Percentiles rank a stretch among this genome's conserved stretches.
Evolutionary conservation across 2,888 invertebrate species (phyloP).

Genomic region (Synergus laeviventris): DNA sequence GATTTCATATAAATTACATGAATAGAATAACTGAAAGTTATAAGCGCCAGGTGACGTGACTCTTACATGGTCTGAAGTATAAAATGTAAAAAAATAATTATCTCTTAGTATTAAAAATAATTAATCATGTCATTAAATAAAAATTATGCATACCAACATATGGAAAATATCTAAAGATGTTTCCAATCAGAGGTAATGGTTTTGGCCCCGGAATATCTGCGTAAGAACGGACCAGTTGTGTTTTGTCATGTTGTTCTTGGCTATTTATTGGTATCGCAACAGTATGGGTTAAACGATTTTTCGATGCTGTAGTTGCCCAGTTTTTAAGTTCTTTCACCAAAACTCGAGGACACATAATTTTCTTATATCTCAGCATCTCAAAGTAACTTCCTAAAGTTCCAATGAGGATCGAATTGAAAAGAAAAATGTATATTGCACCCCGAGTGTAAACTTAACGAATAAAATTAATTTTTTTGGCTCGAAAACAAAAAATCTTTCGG

Average conservation of each 20-base stretch:
- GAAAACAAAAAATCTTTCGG: no score
- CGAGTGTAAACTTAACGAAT: no score
- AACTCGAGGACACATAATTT: not conserved
- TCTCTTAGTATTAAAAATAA: not conserved
- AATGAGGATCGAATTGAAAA: no score
- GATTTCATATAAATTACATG: no score
- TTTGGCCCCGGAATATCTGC: constrained; percentile 77
- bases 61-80: no score
- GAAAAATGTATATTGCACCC: no score
- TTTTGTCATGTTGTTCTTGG: not conserved
- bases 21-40: no score
- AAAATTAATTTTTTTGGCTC: no score
- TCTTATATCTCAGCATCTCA: not conserved
- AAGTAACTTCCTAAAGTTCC: not conserved
- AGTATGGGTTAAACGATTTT: not conserved
- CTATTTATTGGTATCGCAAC: not conserved
- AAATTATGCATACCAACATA: constrained; percentile 57
- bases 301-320: not conserved
- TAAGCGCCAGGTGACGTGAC: no score
- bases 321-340: not conserved
- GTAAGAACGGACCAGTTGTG: constrained; percentile 66
- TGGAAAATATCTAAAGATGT: constrained; percentile 66
- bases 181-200: constrained; percentile 75
- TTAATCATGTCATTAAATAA: not conserved
- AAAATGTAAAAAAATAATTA: not conserved